phyloP scores from a whole-genome alignment of 2,797 vertebrate species.

The Galago senegalensis region DNA sequence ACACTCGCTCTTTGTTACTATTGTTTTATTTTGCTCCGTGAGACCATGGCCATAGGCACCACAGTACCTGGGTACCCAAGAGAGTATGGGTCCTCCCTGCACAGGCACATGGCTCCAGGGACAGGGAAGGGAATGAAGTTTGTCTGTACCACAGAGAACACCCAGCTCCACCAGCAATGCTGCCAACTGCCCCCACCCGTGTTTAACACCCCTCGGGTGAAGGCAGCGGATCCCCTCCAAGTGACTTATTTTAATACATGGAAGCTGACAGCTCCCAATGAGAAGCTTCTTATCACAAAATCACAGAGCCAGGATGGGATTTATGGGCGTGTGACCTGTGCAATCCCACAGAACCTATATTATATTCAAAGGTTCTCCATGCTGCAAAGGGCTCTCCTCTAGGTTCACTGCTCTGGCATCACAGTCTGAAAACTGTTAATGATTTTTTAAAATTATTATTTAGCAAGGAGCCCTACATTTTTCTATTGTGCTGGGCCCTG shows the following conservation, averaged over 20 bases:
- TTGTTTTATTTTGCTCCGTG: background rate
- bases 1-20: background rate
- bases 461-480: background rate
- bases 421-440: background rate
- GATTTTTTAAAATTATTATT: background rate
- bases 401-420: background rate
- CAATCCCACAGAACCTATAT: too few relatives aligned
- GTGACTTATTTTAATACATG: background rate
- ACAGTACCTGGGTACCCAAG: background rate
- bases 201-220: background rate
- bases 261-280: background rate
- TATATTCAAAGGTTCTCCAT: background rate
- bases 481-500: background rate
- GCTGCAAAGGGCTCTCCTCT: background rate
- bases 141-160: background rate
- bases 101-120: background rate
- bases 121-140: background rate
- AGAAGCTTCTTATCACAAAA: background rate
- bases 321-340: accelerated
- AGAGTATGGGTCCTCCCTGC: background rate
- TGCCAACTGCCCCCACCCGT: too few relatives aligned
- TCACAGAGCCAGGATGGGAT: background rate
- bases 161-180: background rate
- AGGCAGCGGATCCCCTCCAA: background rate
- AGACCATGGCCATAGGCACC: background rate